A percentile compares a stretch with the other conserved stretches of the same genome.
Conservation (phyloP, 2,113 vertebrate species). For the Rhinopomastus cyanomelas region DNA sequence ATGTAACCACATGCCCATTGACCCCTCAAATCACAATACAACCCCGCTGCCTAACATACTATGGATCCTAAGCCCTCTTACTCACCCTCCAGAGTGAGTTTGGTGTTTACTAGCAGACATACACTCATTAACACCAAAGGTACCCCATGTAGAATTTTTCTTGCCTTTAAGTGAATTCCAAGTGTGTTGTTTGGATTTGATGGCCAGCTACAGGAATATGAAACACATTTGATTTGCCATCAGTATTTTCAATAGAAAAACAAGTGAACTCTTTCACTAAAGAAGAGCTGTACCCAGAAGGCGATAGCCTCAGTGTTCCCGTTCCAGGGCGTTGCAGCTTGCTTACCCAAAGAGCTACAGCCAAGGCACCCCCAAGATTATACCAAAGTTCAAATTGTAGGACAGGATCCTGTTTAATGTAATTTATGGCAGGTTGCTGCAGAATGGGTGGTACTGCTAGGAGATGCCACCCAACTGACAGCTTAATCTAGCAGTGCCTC, state of each 20-base stretch:
- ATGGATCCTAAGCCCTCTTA: not conserved
- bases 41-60: not conserved
- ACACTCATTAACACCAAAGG: too few relatives aligned
- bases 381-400: too few relatives aligned
- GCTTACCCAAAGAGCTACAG: not conserved
- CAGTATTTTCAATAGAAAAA: too few relatives aligned
- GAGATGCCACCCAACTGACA: too few relatives aligned
- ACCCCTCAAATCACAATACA: not conserved
- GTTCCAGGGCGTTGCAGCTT: not conserved
- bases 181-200: accelerated
- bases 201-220: not conserved
- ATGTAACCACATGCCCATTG: not conserved
- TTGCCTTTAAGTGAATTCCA: not conserved
- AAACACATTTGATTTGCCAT: not conserved
- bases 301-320: not conserved
- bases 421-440: too few relatives aligned
- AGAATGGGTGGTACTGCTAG: too few relatives aligned
- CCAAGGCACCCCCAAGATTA: too few relatives aligned
- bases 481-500: too few relatives aligned
- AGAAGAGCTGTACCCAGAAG: accelerated
- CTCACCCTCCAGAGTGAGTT: not conserved
- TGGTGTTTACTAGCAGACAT: not conserved
- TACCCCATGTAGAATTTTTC: accelerated
- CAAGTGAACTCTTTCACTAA: too few relatives aligned
- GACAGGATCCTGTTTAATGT: too few relatives aligned